Percentiles rank a stretch among this genome's conserved stretches.
Conservation (phyloP, 2,888 invertebrate genomes). For the Hirtodrosophila confusa region DNA sequence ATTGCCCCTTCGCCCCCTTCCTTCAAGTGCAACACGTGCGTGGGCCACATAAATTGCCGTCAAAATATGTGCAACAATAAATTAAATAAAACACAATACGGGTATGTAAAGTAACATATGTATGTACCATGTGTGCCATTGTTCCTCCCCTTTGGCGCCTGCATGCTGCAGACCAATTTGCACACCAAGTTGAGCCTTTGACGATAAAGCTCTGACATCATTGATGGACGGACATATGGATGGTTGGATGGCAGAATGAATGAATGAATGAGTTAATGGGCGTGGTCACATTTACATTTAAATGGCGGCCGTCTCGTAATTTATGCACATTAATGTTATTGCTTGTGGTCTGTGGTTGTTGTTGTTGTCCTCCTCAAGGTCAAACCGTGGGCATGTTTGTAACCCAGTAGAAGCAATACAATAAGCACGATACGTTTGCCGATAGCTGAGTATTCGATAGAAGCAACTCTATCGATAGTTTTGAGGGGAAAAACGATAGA, state of each 20-base stretch:
- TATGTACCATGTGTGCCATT: slow-evolving; percentile 24
- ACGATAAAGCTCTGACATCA: slow-evolving; percentile 53
- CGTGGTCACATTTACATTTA: slow-evolving; percentile 68
- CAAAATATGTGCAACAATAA: slow-evolving; percentile 67
- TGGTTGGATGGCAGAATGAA: slow-evolving; percentile 16
- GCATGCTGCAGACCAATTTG: slow-evolving; percentile 38
- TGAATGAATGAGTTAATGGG: slow-evolving; percentile 30
- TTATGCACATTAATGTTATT: slow-evolving; percentile 60
- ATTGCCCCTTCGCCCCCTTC: slow-evolving; percentile 9
- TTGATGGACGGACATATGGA: slow-evolving; percentile 33
- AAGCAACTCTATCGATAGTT: no score
- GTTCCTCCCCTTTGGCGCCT: slow-evolving; percentile 10
- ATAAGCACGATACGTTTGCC: background rate
- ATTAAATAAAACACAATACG: slow-evolving; percentile 55
- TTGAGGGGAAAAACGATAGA: no score
- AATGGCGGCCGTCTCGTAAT: slow-evolving; percentile 56
- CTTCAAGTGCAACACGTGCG: slow-evolving; percentile 64
- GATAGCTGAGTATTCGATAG: no score
- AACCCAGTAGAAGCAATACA: slow-evolving; percentile 12
- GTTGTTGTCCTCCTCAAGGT: slow-evolving; percentile 51
- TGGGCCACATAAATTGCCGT: slow-evolving; percentile 63
- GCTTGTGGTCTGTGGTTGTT: slow-evolving; percentile 18
- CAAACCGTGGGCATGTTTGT: slow-evolving; percentile 32
- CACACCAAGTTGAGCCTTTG: slow-evolving; percentile 41
- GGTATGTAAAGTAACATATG: slow-evolving; percentile 29